Percentiles rank a stretch among this genome's conserved stretches.
These are phyloP conservation scores for Pinctada fucata DNA, from an alignment of 2,888 invertebrate genomes.

Conservation along the genomic window DNA sequence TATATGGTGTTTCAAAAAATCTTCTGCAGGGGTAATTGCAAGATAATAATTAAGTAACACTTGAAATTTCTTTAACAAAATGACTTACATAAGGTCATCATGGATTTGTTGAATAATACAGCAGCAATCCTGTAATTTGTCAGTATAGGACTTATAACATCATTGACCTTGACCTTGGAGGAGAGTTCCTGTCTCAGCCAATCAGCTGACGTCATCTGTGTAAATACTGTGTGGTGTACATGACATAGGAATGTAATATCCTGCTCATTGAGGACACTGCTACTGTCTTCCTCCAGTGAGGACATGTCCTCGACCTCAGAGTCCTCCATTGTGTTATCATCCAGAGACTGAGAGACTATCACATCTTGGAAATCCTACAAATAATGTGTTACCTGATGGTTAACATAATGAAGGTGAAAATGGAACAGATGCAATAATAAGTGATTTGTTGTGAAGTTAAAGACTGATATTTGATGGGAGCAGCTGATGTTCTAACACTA, in stretches of 20 bases:
- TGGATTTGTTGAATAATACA: conserved; percentile 45
- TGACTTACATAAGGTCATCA: conserved; percentile 52
- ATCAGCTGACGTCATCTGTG: conserved; percentile 53
- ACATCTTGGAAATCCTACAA: conserved; percentile 73
- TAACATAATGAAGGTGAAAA: conserved; percentile 1
- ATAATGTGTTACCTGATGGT: background rate
- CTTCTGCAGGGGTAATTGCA: too few species aligned
- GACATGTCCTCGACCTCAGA: background rate
- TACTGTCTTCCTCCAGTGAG: conserved; percentile 4
- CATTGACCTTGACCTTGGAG: conserved; percentile 35
- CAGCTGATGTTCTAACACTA: too few species aligned
- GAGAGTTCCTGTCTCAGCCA: conserved; percentile 52
- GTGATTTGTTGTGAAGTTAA: conserved; percentile 3
- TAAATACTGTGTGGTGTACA: conserved; percentile 60
- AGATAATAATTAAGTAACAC: too few species aligned
- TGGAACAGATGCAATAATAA: background rate
- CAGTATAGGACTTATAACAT: conserved; percentile 59
- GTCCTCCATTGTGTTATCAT: conserved; percentile 45
- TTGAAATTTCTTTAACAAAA: background rate
- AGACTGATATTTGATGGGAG: too few species aligned
- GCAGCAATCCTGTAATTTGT: conserved; percentile 63
- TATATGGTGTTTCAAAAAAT: too few species aligned
- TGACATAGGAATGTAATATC: conserved; percentile 62
- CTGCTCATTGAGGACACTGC: conserved; percentile 58
- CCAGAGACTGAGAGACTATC: conserved; percentile 61